Base-by-base conservation (phyloP, 2,888 invertebrate genomes). In the Drosophila mulleri region DNA sequence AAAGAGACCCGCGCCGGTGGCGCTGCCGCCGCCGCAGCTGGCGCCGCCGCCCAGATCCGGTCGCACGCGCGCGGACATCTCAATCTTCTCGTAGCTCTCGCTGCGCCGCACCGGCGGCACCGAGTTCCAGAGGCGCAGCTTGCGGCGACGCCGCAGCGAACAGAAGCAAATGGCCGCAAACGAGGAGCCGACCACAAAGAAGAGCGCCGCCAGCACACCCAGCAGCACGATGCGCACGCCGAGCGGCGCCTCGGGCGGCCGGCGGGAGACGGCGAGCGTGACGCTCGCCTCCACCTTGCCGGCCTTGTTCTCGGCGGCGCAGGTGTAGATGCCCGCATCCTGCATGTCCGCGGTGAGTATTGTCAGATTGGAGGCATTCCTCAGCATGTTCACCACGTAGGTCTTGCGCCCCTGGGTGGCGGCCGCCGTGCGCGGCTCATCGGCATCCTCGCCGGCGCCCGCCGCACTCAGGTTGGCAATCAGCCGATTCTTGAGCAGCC, bases 41-140 rank as follows among this genome's bases (percentile, higher is more conserved):
- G 88, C 87, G 0, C 90, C 89, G 4, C 91, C 91, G 29, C 91
- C 91, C 70, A 91, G 58, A 63, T 91, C 91, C 23, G 91, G 91
- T 50, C 91, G 90, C 50, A 94, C 94, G 82, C 95, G 94, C 91
- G 95, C 95, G 61, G 92, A 91, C 94, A 96, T 94, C 91, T 96
- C 96, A 78, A 96, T 96, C 94, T 96, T 96, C 91, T 96, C 96
- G 90, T 96, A 96, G 92, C 95, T 96, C 86, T 96, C 96, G 75
- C 93, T 91, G 72, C 94, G 93, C 14, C 83, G 60, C 56, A 93
- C 92, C 23, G 93, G 92, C 29, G 92, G 93, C 74, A 91, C 91
- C 16, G 92, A 92, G 78, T 91, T 93, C 93, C 92, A 92, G 58
- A 92, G 75, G 23, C 95, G 94, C 91, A 95, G 94, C 91, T 95